Evolutionary conservation across 2,113 vertebrate genomes (phyloP).

Genomic region (Corydoras maculifer): DNA sequence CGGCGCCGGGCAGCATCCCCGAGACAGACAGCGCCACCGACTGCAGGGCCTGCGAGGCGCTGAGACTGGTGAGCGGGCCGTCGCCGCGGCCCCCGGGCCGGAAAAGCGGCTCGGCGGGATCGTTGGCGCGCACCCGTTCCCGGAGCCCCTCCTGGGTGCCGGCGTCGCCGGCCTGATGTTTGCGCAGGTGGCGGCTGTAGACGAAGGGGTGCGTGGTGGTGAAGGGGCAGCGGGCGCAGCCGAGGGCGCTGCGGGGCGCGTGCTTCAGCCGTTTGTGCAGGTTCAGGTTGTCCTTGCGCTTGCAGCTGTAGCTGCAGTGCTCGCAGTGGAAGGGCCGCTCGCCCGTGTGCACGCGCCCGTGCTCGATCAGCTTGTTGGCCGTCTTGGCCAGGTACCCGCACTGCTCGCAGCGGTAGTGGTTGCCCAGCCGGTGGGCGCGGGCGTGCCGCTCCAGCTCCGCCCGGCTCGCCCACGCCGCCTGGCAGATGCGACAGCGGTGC

Average conservation of each 20-base stretch:
- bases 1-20: conserved; percentile 54
- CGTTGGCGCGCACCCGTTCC: conserved; percentile 36
- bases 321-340: conserved; percentile 99
- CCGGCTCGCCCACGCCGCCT: conserved; percentile 91
- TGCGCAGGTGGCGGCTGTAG: conserved; percentile 96
- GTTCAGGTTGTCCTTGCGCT: conserved; percentile 99
- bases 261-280: conserved; percentile 99
- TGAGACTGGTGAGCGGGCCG: conserved; percentile 85
- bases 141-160: conserved; percentile 71
- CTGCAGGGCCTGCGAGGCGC: conserved; percentile 93
- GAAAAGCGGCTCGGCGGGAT: conserved; percentile 48
- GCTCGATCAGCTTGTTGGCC: conserved; percentile 98
- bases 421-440: conserved; percentile 94
- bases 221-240: conserved; percentile 92
- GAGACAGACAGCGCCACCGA: conserved; percentile 87
- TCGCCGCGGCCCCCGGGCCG: conserved; percentile 61
- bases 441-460: conserved; percentile 95
- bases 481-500: conserved; percentile 99
- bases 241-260: conserved; percentile 91
- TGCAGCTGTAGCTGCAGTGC: conserved; percentile 99
- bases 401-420: conserved; percentile 98
- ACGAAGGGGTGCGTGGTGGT: conserved; percentile 97
- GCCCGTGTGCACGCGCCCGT: conserved; percentile 97
- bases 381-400: conserved; percentile 99
- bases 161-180: conserved; percentile 78